Evolutionary conservation across 2,113 vertebrate genomes (phyloP), one percentile per base, ranked within the genome.

Genomic region (Bujurquina vittata): DNA sequence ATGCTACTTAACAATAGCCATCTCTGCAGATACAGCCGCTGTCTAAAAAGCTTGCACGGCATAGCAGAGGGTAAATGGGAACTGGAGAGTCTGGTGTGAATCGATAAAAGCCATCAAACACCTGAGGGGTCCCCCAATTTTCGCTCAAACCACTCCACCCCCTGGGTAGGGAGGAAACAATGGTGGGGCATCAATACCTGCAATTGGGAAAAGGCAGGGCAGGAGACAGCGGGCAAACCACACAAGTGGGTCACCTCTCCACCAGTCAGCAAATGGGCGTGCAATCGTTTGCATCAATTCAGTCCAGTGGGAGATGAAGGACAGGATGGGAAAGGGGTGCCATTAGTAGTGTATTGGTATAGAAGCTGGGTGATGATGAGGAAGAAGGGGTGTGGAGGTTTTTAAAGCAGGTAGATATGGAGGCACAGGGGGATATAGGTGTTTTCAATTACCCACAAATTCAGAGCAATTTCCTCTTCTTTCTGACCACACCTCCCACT

Each of bases 401-500:
- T 90, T 85, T 87, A 85, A 87, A 90, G 86, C 84, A 88, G 87
- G 84, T 86, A 89, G 69, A 76, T 75, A 80, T 84, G 84, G 75
- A 86, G 73, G 87, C 89, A 75, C 91, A 62, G 91, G 93, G 90
- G 93, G 94, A 91, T 91, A 85, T 84, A 93, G 93, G 89, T 94
- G 88, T 94, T 95, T 96, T 95, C 94, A 96, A 96, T 95, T 95
- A 95, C 89, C 56, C 67, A 72, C 91, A 91, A 95, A 95, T 95
- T 94, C 89, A 76, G 79, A 91, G 93, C 95, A 95, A 95, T 95
- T 96, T 95, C 93, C 92, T 94, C 89, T 87, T 88, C 86, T 95
- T 91, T 95, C 93, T 85, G 92, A 81, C 81, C 87, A 81, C 93
- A 86, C 91, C 92, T 56, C 95, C 93, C 86, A 84, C 93, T 90